Evolutionary conservation across 2,888 invertebrate genomes (phyloP).

Genomic region (Drosophila tanythrix): DNA sequence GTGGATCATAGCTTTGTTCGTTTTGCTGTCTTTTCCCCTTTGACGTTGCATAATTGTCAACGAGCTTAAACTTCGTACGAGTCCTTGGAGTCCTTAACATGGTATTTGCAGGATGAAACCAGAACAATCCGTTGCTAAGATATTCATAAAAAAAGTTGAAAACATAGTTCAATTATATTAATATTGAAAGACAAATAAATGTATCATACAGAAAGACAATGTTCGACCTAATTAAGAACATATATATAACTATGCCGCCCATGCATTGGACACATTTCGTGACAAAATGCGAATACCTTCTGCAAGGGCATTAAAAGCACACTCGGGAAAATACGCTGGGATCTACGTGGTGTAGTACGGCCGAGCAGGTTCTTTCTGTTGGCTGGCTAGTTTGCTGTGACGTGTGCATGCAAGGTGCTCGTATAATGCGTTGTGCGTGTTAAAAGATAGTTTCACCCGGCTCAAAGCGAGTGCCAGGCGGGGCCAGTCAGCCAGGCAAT

Average conservation of each 20-base stretch:
- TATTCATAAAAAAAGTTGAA: neutral
- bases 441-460: conserved; percentile 80
- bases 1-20: neutral
- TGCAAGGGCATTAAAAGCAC: conserved; percentile 23
- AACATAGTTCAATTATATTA: neutral
- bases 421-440: conserved; percentile 80
- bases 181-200: neutral
- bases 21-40: neutral
- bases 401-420: conserved; percentile 78
- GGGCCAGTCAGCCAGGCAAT: conserved; percentile 33
- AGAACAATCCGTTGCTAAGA: no score
- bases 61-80: neutral
- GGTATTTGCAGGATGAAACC: neutral
- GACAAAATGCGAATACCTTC: conserved; percentile 3
- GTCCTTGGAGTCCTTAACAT: neutral
- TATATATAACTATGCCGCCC: neutral
- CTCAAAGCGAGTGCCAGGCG: conserved; percentile 66
- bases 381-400: conserved; percentile 38
- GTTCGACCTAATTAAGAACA: conserved; percentile 1
- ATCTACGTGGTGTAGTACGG: conserved; percentile 11
- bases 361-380: conserved; percentile 20
- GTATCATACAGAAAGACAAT: neutral
- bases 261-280: conserved; percentile 5
- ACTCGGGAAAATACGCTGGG: conserved; percentile 36
- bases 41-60: neutral